phyloP scores from a whole-genome alignment of 1,140 invertebrate species.

The Asbolus verrucosus region DNA sequence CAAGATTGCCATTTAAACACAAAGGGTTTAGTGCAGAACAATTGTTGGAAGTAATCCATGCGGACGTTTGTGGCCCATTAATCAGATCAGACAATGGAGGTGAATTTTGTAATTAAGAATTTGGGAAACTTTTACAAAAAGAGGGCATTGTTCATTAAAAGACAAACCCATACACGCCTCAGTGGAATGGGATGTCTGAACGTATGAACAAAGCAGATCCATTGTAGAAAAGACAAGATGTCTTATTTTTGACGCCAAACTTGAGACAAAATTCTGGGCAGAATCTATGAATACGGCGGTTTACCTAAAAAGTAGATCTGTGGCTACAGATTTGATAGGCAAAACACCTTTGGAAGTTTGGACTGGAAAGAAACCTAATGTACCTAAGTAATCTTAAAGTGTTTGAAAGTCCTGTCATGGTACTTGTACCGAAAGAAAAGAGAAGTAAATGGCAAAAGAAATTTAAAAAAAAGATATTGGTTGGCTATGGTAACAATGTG shows the following conservation, averaged over 20 bases:
- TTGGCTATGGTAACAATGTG: constrained; percentile 63
- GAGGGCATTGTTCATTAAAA: constrained; percentile 41
- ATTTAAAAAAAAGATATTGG: constrained; percentile 59
- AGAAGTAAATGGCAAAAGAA: constrained; percentile 64
- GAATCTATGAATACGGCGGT: constrained; percentile 64
- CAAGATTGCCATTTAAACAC: no score
- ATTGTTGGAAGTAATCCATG: no score
- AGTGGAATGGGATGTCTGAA: constrained; percentile 63
- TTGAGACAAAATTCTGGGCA: constrained; percentile 64
- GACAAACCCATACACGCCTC: constrained; percentile 56
- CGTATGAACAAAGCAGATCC: constrained; percentile 56
- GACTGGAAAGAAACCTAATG: constrained; percentile 65
- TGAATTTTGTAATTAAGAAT: constrained; percentile 40
- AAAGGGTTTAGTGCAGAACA: no score
- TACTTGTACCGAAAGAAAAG: constrained; percentile 63
- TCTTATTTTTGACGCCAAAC: constrained; percentile 61
- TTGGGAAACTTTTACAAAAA: constrained; percentile 42
- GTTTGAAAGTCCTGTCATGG: constrained; percentile 65
- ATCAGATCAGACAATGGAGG: constrained; percentile 47
- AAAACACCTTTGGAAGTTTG: constrained; percentile 65
- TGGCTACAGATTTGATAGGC: constrained; percentile 10
- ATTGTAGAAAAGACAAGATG: constrained; percentile 50
- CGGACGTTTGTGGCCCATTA: no score
- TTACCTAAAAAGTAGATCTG: constrained; percentile 64
- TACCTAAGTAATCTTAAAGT: constrained; percentile 61